A percentile compares a stretch with the other conserved stretches of the same genome.
phyloP scores from a whole-genome alignment of 2,797 vertebrate genomes.

The Emys orbicularis region DNA sequence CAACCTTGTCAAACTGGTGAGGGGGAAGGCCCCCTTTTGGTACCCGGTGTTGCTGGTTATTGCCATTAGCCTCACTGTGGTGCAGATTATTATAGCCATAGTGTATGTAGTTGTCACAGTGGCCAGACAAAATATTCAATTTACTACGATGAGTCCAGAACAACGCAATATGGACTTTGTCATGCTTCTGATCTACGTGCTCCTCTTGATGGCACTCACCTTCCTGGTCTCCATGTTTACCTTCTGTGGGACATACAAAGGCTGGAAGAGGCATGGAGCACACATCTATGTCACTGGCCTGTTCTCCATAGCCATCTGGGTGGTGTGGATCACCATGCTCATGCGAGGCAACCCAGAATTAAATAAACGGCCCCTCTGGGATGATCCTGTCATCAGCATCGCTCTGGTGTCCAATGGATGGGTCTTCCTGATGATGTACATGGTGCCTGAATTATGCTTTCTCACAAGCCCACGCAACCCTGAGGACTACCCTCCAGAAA shows the following conservation, averaged over 20 bases:
- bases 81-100: conserved; percentile 89
- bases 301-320: conserved; percentile 88
- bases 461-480: conserved; percentile 81
- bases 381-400: conserved; percentile 89
- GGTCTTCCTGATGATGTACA: conserved; percentile 88
- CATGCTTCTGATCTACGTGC: conserved; percentile 91
- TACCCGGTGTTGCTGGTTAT: conserved; percentile 78
- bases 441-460: conserved; percentile 85
- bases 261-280: conserved; percentile 83
- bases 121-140: conserved; percentile 67
- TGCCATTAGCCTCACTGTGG: conserved; percentile 82
- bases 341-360: conserved; percentile 67
- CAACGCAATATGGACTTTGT: conserved; percentile 84
- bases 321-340: conserved; percentile 91
- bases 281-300: conserved; percentile 85
- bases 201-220: conserved; percentile 85
- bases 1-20: conserved; percentile 84
- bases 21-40: conserved; percentile 75
- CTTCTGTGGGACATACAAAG: conserved; percentile 83
- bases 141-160: accelerated
- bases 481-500: conserved; percentile 78
- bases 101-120: conserved; percentile 88
- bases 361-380: conserved; percentile 78
- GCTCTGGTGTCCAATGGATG: conserved; percentile 91
- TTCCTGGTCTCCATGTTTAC: conserved; percentile 79